A percentile compares a stretch with the other conserved stretches of the same genome.
Conservation (phyloP, 1,140 invertebrate genomes). For the Diprion similis region DNA sequence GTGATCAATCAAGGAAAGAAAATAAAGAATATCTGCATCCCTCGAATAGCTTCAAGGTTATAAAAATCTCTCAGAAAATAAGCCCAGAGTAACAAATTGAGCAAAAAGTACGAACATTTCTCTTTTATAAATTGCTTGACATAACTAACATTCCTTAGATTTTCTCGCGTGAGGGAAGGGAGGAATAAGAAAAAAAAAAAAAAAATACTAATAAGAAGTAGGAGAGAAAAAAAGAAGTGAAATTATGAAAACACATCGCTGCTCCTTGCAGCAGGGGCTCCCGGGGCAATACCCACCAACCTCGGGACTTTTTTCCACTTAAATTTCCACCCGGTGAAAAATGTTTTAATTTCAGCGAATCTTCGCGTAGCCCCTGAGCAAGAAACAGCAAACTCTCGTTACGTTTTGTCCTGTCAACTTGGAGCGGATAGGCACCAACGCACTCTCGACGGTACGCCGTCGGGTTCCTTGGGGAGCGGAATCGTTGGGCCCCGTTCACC, state of each 20-base stretch:
- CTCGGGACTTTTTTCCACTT: neutral
- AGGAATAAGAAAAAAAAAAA: neutral
- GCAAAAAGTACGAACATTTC: neutral
- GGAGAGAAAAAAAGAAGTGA: neutral
- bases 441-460: neutral
- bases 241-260: neutral
- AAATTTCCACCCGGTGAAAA: slow-evolving; percentile 1
- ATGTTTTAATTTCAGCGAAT: slow-evolving; percentile 17
- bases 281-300: too few species aligned
- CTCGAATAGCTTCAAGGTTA: too few species aligned
- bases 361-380: neutral
- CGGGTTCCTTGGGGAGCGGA: too few species aligned
- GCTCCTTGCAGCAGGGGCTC: neutral
- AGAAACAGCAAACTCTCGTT: neutral
- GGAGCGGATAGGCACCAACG: too few species aligned
- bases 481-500: neutral
- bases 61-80: neutral
- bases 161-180: neutral
- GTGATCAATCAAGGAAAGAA: too few species aligned
- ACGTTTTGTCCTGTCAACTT: too few species aligned
- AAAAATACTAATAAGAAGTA: neutral
- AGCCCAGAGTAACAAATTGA: neutral
- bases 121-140: slow-evolving; percentile 1
- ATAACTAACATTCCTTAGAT: neutral
- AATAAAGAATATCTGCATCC: too few species aligned